Conservation (phyloP, 2,113 vertebrate genomes). For the Gorsachius goisagi region DNA sequence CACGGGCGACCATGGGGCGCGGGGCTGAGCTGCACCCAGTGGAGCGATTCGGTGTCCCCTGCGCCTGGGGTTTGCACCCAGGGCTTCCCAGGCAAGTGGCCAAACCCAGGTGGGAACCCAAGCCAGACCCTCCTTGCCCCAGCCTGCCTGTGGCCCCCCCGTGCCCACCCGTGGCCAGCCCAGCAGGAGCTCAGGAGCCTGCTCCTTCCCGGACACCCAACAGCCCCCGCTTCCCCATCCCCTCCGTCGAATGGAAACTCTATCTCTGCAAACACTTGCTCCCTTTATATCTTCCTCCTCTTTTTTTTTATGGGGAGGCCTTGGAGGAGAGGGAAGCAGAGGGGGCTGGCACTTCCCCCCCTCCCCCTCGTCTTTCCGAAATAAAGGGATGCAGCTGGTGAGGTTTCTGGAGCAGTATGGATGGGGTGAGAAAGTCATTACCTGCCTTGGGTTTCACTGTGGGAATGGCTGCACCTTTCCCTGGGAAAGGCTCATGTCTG, state of each 20-base stretch:
- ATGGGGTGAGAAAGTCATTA: constrained; percentile 73
- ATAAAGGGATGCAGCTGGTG: constrained; percentile 63
- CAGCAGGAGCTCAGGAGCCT: background rate
- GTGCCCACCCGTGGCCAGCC: background rate
- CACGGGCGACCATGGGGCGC: accelerated
- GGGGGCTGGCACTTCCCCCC: constrained; percentile 19
- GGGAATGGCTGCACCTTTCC: constrained; percentile 55
- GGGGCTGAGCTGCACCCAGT: background rate
- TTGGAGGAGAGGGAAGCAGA: background rate
- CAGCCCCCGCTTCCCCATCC: background rate
- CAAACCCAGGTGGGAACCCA: background rate
- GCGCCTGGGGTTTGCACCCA: accelerated
- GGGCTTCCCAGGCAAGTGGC: background rate
- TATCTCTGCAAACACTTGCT: constrained; percentile 46
- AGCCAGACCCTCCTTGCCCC: background rate
- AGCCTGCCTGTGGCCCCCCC: background rate
- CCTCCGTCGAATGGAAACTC: background rate
- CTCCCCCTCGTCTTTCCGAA: background rate
- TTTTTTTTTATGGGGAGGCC: constrained; percentile 3
- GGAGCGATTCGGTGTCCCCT: accelerated
- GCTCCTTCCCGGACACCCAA: background rate
- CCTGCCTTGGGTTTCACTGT: constrained; percentile 67
- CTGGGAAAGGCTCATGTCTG: background rate
- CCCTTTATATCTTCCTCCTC: constrained; percentile 14
- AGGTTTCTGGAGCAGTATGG: constrained; percentile 47